Conservation (phyloP, 2,113 vertebrate species). For the Psilopogon haemacephalus region DNA sequence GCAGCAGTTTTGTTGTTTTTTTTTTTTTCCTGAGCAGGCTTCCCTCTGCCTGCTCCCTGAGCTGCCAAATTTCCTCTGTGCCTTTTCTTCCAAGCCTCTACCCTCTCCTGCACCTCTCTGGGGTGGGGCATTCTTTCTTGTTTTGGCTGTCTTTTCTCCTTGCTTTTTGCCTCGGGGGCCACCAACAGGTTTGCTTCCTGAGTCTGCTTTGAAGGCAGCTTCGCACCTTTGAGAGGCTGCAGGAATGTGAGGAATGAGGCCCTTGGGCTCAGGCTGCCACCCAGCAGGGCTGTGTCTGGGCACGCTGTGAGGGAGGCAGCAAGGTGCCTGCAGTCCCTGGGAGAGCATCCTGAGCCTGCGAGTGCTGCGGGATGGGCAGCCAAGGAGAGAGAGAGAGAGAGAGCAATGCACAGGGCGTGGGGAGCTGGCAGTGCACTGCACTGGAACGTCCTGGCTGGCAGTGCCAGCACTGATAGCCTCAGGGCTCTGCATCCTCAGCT, state of each 20-base stretch:
- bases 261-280: background rate
- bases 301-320: background rate
- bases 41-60: background rate
- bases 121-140: background rate
- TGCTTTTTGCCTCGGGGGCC: conserved; percentile 18
- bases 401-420: rapidly evolving
- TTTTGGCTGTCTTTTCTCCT: background rate
- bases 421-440: background rate
- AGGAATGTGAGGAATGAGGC: conserved; percentile 67
- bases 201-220: conserved; percentile 41
- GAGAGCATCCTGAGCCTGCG: background rate
- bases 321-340: background rate
- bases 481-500: background rate
- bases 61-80: background rate
- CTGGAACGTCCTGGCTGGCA: background rate
- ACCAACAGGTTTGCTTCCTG: conserved; percentile 40
- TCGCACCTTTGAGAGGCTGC: conserved; percentile 35
- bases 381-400: background rate
- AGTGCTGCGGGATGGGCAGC: rapidly evolving
- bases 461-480: background rate
- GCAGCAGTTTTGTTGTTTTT: no score
- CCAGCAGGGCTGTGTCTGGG: background rate
- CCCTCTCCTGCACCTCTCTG: background rate
- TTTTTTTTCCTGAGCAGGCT: background rate
- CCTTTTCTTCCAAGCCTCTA: background rate